phyloP scores from a whole-genome alignment of 2,797 vertebrate genomes.

The Halcyon leucocephala region DNA sequence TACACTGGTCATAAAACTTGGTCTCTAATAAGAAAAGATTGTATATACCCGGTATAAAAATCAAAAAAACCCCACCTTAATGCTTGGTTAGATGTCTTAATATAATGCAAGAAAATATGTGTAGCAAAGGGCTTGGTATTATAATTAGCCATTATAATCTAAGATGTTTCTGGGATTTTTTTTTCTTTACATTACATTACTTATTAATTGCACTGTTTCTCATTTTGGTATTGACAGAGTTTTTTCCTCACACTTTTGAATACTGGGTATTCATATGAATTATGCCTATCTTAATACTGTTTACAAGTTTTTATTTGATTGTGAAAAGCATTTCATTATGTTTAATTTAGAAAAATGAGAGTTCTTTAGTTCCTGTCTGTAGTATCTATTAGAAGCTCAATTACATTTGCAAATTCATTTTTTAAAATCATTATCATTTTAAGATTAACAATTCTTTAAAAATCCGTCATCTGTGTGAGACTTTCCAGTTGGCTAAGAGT shows the following conservation, averaged over 20 bases:
- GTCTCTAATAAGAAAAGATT: background rate
- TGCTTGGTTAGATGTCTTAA: background rate
- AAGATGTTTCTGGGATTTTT: background rate
- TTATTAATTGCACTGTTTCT: slow-evolving; percentile 11
- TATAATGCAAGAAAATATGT: fast-evolving
- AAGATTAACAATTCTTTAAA: slow-evolving; percentile 57
- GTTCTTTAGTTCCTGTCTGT: slow-evolving; percentile 80
- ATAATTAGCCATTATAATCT: slow-evolving; percentile 24
- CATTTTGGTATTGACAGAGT: slow-evolving; percentile 21
- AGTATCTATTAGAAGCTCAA: slow-evolving; percentile 80
- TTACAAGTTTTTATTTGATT: slow-evolving; percentile 79
- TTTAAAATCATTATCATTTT: slow-evolving; percentile 73
- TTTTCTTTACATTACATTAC: background rate
- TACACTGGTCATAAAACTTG: background rate
- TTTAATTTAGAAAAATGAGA: slow-evolving; percentile 81
- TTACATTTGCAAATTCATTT: slow-evolving; percentile 77
- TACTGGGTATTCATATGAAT: slow-evolving; percentile 43
- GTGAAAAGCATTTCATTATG: slow-evolving; percentile 79
- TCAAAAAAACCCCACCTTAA: background rate
- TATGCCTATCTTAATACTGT: slow-evolving; percentile 60
- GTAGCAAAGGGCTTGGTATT: background rate
- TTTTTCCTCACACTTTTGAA: slow-evolving; percentile 37
- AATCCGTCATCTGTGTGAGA: background rate
- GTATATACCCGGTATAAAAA: background rate
- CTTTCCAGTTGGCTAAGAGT: background rate